These are phyloP conservation scores for Spheniscus mendiculus DNA, from an alignment of 2,113 vertebrate genomes.

Conservation along the genomic window DNA sequence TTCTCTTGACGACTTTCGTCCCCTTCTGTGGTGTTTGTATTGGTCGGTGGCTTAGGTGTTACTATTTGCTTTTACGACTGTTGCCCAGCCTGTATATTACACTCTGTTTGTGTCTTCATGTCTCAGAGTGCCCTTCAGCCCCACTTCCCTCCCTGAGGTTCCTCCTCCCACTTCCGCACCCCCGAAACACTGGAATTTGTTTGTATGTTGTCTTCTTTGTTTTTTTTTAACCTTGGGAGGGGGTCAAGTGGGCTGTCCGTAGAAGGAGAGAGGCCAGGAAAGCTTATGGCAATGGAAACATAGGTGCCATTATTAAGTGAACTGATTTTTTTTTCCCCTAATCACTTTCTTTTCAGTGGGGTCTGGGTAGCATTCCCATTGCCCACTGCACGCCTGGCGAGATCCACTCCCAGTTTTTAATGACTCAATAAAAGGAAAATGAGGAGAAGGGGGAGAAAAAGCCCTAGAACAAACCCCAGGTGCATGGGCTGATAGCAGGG, in stretches of 20 bases:
- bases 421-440: background rate
- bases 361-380: background rate
- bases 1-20: constrained; percentile 5
- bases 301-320: background rate
- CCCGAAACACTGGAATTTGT: constrained; percentile 78
- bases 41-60: constrained; percentile 77
- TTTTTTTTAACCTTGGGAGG: constrained; percentile 31
- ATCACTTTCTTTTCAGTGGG: background rate
- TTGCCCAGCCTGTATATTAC: constrained; percentile 66
- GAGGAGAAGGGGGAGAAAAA: background rate
- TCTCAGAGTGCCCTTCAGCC: constrained; percentile 57
- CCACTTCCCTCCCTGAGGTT: background rate
- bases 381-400: background rate
- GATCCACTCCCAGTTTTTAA: background rate
- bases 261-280: background rate
- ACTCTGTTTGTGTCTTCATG: constrained; percentile 68
- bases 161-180: background rate
- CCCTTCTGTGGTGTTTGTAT: constrained; percentile 72
- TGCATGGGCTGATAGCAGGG: constrained; percentile 39
- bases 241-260: background rate
- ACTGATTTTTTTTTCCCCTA: background rate
- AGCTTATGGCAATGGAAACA: background rate
- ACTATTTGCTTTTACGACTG: constrained; percentile 61
- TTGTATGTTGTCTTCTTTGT: constrained; percentile 61
- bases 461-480: background rate